Percentiles rank a stretch among this genome's conserved stretches.
Evolutionary conservation across 2,888 invertebrate genomes (phyloP).

Genomic region (Keiferia lycopersicella): DNA sequence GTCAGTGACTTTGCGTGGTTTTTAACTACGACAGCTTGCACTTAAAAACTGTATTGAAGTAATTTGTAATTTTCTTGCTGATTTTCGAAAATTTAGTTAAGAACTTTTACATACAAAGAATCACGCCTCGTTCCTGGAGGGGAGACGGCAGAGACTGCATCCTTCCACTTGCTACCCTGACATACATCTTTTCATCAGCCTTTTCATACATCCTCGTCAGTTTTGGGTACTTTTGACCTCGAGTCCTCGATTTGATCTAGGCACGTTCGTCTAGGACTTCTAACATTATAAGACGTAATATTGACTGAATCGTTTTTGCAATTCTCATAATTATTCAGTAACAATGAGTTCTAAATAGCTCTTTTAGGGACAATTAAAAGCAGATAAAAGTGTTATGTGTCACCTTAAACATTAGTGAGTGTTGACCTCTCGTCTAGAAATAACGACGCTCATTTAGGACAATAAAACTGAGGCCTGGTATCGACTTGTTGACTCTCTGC

Average conservation of each 20-base stretch:
- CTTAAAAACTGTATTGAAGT: background rate
- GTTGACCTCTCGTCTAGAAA: constrained; percentile 30
- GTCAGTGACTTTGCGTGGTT: background rate
- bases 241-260: too few species aligned
- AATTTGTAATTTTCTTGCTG: background rate
- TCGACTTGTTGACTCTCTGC: background rate
- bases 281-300: background rate
- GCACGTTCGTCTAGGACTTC: too few species aligned
- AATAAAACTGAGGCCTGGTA: background rate
- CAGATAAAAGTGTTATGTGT: constrained; percentile 35
- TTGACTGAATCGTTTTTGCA: background rate
- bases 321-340: background rate
- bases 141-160: too few species aligned
- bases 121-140: too few species aligned
- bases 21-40: background rate
- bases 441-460: background rate
- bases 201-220: too few species aligned
- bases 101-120: too few species aligned
- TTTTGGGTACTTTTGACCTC: too few species aligned
- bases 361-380: constrained; percentile 14
- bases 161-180: too few species aligned
- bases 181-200: too few species aligned
- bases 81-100: background rate
- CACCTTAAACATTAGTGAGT: constrained; percentile 41
- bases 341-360: background rate